phyloP scores from a whole-genome alignment of 2,888 invertebrate species.

The Troilus luridus region DNA sequence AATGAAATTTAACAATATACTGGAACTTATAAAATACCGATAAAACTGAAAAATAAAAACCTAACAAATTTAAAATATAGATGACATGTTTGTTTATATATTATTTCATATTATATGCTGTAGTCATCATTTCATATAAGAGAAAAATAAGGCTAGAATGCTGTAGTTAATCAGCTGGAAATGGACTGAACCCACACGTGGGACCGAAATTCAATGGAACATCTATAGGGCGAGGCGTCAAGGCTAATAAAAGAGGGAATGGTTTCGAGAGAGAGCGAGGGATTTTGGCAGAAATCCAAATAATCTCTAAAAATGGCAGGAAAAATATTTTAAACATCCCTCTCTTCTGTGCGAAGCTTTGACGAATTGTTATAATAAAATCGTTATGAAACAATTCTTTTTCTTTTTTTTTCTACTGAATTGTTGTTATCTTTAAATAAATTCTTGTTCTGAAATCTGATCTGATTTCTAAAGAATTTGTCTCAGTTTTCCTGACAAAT shows the following conservation, averaged over 20 bases:
- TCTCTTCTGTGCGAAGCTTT: neutral
- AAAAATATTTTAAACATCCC: neutral
- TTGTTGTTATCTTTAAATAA: too few relatives aligned
- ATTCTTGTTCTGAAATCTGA: too few relatives aligned
- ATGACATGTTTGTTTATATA: too few relatives aligned
- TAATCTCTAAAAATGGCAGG: neutral
- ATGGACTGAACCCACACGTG: neutral
- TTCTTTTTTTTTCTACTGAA: too few relatives aligned
- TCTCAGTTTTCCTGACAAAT: too few relatives aligned
- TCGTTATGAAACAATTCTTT: neutral
- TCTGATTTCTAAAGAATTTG: too few relatives aligned
- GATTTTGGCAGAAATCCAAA: neutral
- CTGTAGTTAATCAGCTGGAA: neutral
- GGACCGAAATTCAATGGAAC: slow-evolving; percentile 27
- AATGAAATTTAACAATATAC: too few relatives aligned
- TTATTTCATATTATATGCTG: too few relatives aligned
- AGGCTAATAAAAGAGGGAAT: neutral
- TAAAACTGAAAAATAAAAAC: too few relatives aligned
- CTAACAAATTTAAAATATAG: too few relatives aligned
- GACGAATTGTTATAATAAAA: neutral
- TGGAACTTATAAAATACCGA: too few relatives aligned
- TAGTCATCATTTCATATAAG: neutral
- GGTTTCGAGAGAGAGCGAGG: neutral
- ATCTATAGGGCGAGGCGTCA: slow-evolving; percentile 28
- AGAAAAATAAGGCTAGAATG: neutral